phyloP scores from a whole-genome alignment of 92 coral and sea anemone genomes.

The Zoanthus solanderi region DNA sequence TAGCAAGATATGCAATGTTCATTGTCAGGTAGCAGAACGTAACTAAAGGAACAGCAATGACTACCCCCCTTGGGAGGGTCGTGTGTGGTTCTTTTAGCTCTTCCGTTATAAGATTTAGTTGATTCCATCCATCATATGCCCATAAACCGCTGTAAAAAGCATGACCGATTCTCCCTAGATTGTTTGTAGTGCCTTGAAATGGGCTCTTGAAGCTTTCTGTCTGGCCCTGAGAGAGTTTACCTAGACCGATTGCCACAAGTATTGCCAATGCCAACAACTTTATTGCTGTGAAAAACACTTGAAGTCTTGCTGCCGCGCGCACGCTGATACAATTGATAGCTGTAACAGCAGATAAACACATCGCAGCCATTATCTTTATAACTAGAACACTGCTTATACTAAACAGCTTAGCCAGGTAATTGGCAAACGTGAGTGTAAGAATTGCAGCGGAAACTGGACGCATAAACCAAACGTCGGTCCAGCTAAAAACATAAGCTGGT shows the following conservation, averaged over 20 bases:
- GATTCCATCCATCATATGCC: constrained; percentile 72
- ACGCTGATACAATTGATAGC: constrained; percentile 57
- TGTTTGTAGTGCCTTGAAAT: constrained; percentile 36
- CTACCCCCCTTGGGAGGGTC: constrained; percentile 60
- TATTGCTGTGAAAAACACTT: constrained; percentile 60
- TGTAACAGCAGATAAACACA: constrained; percentile 57
- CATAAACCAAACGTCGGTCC: constrained; percentile 76
- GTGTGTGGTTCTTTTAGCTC: constrained; percentile 62
- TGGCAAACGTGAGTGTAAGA: constrained; percentile 68
- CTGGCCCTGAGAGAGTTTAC: constrained; percentile 51
- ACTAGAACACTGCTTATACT: constrained; percentile 34
- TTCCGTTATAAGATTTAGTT: constrained; percentile 61
- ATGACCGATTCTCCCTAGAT: constrained; percentile 55
- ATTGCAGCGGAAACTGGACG: constrained; percentile 80
- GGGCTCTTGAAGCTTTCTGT: constrained; percentile 20
- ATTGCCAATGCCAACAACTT: constrained; percentile 54
- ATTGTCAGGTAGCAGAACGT: constrained; percentile 56
- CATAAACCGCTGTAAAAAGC: constrained; percentile 68
- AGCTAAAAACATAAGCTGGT: constrained; percentile 73
- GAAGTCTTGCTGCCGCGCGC: constrained; percentile 57
- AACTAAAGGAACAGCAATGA: constrained; percentile 64
- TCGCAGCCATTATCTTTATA: constrained; percentile 58
- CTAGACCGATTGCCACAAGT: constrained; percentile 48
- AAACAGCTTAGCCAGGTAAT: constrained; percentile 65
- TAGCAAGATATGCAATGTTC: constrained; percentile 61